Percentiles rank a stretch among this genome's conserved stretches.
Evolutionary conservation across 1,140 invertebrate species (phyloP).

Genomic region (Planococcus citri): DNA sequence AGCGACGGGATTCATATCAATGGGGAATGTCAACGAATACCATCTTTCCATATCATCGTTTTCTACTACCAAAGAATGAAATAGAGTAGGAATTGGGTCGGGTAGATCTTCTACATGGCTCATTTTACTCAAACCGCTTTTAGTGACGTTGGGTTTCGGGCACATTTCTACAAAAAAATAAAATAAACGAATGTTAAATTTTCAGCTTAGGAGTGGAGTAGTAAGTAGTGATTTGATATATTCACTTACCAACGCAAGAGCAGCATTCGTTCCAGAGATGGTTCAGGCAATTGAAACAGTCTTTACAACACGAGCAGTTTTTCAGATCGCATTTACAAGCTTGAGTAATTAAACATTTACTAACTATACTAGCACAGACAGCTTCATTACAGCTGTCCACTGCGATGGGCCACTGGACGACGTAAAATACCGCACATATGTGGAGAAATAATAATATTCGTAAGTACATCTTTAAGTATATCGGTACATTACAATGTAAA

Average conservation of each 20-base stretch:
- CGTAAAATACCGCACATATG: not conserved
- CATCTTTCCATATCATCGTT: conserved; percentile 58
- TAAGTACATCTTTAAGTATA: no score
- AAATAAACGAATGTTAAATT: not conserved
- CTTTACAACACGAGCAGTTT: conserved; percentile 83
- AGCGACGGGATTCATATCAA: conserved; percentile 48
- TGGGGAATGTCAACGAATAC: conserved; percentile 63
- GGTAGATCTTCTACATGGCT: conserved; percentile 78
- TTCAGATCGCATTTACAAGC: conserved; percentile 87
- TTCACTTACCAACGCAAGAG: conserved; percentile 84
- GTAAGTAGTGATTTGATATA: no score
- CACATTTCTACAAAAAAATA: conserved; percentile 59
- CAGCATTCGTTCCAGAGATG: conserved; percentile 86
- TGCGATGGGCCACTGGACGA: not conserved
- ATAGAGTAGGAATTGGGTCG: conserved; percentile 69
- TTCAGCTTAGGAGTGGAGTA: no score
- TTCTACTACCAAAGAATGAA: conserved; percentile 64
- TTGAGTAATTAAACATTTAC: conserved; percentile 89
- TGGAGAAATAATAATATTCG: not conserved
- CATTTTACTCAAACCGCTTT: conserved; percentile 52
- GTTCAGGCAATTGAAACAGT: conserved; percentile 79
- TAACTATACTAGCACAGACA: conserved; percentile 83
- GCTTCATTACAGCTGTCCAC: conserved; percentile 61
- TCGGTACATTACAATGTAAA: no score
- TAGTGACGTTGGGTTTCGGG: conserved; percentile 66